Base-by-base conservation (phyloP, 2,888 invertebrate genomes). In the Terebella lapidaria region DNA sequence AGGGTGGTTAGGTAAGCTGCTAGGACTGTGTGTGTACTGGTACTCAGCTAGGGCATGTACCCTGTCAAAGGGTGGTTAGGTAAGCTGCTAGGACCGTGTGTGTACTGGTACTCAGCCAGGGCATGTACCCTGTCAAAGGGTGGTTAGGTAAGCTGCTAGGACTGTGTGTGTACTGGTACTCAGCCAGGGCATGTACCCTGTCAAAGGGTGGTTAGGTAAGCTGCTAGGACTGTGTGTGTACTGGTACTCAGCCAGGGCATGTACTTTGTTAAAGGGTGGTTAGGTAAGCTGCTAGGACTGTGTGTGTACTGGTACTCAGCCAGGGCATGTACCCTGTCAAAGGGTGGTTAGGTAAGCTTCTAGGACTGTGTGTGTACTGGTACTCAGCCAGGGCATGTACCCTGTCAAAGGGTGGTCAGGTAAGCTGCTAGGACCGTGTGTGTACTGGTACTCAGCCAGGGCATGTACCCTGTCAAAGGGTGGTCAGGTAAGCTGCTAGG, bases 391-490 rank as follows among this genome's bases (percentile, higher is more conserved):
- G 80, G 99, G 97, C 62, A 87, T 99, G 72, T 94, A 95, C 83
- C 95, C 95, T 18, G 84, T 99, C 46, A 94, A 35, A 18, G 35
- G 35, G 35, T 35, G 35, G 35, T 35, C 35, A 35, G 35, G 35
- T 35, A 35, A 18, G n/a, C n/a, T n/a, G n/a, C n/a, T n/a, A n/a
- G n/a, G n/a, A n/a, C n/a, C n/a, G n/a, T n/a, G n/a, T n/a, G n/a
- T n/a, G n/a, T n/a, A n/a, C n/a, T n/a, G n/a, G 35, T 10, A 35
- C 10, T 18, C 35, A 35, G 35, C 35, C 35, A 15, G 35, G 35
- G 35, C 18, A 18, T 94, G 84, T 87, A 89, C 85, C 84, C 87
- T 52, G 88, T 89, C 52, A 89, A 94, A 71, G 97, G 97, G 53
- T 35, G 35, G 35, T 35, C 35, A 35, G 35, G 35, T 35, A 35